phyloP scores from a whole-genome alignment of 2,797 vertebrate genomes.

The Lutjanus campechanus region DNA sequence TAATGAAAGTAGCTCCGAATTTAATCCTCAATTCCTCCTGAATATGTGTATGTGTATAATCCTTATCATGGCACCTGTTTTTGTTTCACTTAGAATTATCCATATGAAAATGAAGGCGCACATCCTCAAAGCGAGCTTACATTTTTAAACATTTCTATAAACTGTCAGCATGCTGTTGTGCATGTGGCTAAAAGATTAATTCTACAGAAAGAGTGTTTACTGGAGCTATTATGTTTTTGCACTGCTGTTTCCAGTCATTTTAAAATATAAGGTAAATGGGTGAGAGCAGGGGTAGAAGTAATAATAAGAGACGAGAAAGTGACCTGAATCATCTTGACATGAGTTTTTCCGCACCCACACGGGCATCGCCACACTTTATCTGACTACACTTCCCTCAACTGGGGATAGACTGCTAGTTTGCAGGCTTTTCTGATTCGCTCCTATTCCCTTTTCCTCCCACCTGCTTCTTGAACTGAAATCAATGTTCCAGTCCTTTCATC shows the following conservation, averaged over 20 bases:
- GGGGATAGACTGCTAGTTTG: constrained; percentile 60
- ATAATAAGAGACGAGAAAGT: constrained; percentile 17
- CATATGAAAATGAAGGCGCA: constrained; percentile 1
- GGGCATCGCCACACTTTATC: constrained; percentile 53
- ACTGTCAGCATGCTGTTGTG: background rate
- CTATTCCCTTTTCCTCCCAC: constrained; percentile 68
- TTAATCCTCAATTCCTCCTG: constrained; percentile 26
- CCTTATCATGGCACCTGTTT: constrained; percentile 22
- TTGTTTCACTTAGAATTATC: constrained; percentile 28
- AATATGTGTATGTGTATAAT: constrained; percentile 34
- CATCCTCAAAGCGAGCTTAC: constrained; percentile 11
- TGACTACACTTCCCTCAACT: constrained; percentile 57
- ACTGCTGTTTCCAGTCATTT: constrained; percentile 7
- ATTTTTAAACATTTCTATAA: background rate
- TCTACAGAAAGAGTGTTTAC: background rate
- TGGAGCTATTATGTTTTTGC: background rate
- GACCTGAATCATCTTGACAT: constrained; percentile 41
- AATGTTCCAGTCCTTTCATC: constrained; percentile 77
- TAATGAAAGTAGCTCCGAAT: constrained; percentile 27
- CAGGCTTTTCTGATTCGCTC: constrained; percentile 58
- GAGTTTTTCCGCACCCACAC: constrained; percentile 37
- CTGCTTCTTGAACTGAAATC: constrained; percentile 79
- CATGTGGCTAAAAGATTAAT: background rate
- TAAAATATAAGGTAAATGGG: constrained; percentile 19
- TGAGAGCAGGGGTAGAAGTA: constrained; percentile 14